A percentile compares a stretch with the other conserved stretches of the same genome.
phyloP scores from a whole-genome alignment of 2,888 invertebrate species.

The Gibbula magus region DNA sequence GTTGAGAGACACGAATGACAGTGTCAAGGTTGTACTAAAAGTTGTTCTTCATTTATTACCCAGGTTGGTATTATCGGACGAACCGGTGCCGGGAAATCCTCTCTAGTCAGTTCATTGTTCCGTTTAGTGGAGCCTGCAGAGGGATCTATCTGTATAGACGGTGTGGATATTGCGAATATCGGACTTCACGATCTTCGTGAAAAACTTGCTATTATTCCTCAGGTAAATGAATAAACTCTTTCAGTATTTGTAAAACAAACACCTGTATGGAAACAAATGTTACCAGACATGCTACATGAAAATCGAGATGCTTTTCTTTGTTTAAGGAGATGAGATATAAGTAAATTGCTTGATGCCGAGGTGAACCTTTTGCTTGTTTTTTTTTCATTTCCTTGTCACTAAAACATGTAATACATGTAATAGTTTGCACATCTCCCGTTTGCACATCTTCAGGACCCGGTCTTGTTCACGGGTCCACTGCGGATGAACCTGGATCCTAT shows the following conservation, averaged over 20 bases:
- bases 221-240: not conserved
- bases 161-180: not conserved
- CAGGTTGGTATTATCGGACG: conserved; percentile 3
- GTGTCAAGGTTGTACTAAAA: too few species aligned
- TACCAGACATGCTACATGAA: too few species aligned
- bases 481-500: conserved; percentile 95
- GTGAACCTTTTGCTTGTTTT: too few species aligned
- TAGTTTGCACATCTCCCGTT: too few species aligned
- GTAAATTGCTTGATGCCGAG: too few species aligned
- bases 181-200: conserved; percentile 2
- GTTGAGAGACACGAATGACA: too few species aligned
- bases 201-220: conserved; percentile 9
- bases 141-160: not conserved
- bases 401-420: not conserved
- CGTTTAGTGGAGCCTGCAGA: not conserved
- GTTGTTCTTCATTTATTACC: not conserved
- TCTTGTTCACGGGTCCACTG: conserved; percentile 92
- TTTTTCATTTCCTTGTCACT: not conserved
- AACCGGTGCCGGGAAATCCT: conserved; percentile 15
- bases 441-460: conserved; percentile 91
- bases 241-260: not conserved
- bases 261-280: not conserved
- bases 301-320: too few species aligned
- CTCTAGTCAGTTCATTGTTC: not conserved
- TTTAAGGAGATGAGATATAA: too few species aligned